Percentiles rank a stretch among this genome's conserved stretches.
Conservation (phyloP, 92 coral and sea anemone genomes). For the Desmophyllum pertusum region DNA sequence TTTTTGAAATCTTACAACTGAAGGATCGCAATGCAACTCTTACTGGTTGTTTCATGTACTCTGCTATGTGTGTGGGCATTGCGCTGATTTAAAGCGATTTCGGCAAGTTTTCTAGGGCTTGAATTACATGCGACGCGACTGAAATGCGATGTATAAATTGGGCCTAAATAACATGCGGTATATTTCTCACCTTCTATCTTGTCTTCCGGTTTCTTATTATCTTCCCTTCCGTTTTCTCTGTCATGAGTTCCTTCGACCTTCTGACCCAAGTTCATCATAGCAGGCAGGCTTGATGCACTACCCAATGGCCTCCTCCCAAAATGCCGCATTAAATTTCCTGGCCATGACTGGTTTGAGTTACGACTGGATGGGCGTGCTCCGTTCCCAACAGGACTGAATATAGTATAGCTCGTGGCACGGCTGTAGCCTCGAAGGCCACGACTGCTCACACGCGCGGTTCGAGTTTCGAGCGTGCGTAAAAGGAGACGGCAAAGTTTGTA, state of each 20-base stretch:
- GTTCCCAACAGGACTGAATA: slow-evolving; percentile 62
- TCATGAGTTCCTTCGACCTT: neutral
- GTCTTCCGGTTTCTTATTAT: neutral
- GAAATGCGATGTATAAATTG: too few relatives aligned
- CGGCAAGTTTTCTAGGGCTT: too few relatives aligned
- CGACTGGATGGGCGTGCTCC: slow-evolving; percentile 72
- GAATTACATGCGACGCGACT: too few relatives aligned
- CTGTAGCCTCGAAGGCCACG: slow-evolving; percentile 95
- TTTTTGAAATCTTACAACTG: too few relatives aligned
- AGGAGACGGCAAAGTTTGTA: slow-evolving; percentile 95
- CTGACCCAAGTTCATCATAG: slow-evolving; percentile 77
- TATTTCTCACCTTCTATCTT: slow-evolving; percentile 6
- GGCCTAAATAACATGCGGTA: too few relatives aligned
- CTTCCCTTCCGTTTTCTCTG: slow-evolving; percentile 11
- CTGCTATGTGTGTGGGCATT: too few relatives aligned
- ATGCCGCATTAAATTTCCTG: slow-evolving; percentile 72
- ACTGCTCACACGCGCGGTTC: slow-evolving; percentile 83
- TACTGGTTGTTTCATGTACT: too few relatives aligned
- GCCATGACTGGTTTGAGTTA: slow-evolving; percentile 92
- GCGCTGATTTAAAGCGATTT: too few relatives aligned
- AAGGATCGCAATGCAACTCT: too few relatives aligned
- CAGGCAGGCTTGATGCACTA: slow-evolving; percentile 94
- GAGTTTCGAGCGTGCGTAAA: slow-evolving; percentile 77
- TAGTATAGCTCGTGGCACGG: slow-evolving; percentile 74
- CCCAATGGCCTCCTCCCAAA: slow-evolving; percentile 93